phyloP scores from a whole-genome alignment of 2,113 vertebrate species.

The Odocoileus virginianus region DNA sequence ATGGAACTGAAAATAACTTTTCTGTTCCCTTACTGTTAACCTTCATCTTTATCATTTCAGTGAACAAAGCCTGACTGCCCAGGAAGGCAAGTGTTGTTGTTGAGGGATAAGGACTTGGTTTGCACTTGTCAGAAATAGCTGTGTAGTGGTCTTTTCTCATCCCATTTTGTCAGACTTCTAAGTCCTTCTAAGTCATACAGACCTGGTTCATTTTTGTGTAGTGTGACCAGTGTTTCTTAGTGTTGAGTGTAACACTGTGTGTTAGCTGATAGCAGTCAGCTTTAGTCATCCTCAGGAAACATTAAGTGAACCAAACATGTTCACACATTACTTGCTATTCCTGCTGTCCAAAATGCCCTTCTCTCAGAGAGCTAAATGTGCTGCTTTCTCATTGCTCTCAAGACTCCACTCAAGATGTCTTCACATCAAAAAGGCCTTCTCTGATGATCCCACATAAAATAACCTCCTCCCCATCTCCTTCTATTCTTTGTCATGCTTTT shows the following conservation, averaged over 20 bases:
- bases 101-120: not conserved
- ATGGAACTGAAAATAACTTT: not conserved
- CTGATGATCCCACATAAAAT: not conserved
- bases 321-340: not conserved
- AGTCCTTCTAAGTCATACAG: not conserved
- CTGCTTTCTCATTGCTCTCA: not conserved
- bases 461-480: not conserved
- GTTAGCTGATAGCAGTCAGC: not conserved
- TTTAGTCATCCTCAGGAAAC: not conserved
- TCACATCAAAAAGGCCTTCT: not conserved
- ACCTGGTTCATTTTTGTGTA: not conserved
- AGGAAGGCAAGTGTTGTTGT: not conserved
- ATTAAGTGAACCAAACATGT: not conserved
- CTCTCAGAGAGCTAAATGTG: not conserved
- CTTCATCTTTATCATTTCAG: not conserved
- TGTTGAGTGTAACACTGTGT: not conserved
- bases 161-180: not conserved
- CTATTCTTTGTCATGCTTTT: not conserved
- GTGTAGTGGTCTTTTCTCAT: not conserved
- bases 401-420: not conserved
- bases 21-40: not conserved
- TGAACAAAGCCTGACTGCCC: not conserved
- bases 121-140: not conserved
- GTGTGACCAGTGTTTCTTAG: not conserved
- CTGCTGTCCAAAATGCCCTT: not conserved